Percentiles rank a stretch among this genome's conserved stretches.
phyloP scores from a whole-genome alignment of 2,888 invertebrate genomes.

The Pollenia angustigena region DNA sequence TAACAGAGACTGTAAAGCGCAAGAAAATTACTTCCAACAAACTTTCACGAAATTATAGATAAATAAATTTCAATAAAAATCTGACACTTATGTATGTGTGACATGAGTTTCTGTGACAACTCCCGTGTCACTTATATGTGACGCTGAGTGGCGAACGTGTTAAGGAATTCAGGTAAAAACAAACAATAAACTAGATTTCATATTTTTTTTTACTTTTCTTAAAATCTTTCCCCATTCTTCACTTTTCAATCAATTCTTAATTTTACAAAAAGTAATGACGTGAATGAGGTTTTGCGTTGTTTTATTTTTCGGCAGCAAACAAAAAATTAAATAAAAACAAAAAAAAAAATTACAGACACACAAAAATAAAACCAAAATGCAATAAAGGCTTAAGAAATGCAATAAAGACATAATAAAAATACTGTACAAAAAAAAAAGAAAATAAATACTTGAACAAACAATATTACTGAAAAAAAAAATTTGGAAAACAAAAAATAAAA shows the following conservation, averaged over 20 bases:
- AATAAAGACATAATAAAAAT: conserved; percentile 53
- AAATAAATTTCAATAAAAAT: too few relatives aligned
- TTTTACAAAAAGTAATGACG: conserved; percentile 30
- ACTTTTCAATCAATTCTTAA: conserved; percentile 17
- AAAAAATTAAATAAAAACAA: not conserved
- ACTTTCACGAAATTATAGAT: too few relatives aligned
- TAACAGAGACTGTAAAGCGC: too few relatives aligned
- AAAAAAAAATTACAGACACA: conserved; percentile 9
- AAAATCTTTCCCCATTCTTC: not conserved
- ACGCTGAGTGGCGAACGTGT: too few relatives aligned
- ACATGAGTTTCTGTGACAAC: too few relatives aligned
- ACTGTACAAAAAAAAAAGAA: not conserved
- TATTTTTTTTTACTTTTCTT: not conserved
- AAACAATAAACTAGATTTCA: not conserved
- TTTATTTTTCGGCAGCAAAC: not conserved
- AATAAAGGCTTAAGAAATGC: conserved; percentile 57
- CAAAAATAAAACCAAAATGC: conserved; percentile 32
- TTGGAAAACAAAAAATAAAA: not conserved
- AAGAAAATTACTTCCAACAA: too few relatives aligned
- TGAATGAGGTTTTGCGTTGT: not conserved
- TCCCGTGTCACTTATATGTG: too few relatives aligned
- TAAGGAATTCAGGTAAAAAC: too few relatives aligned
- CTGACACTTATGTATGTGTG: too few relatives aligned
- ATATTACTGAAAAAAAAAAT: conserved; percentile 6
- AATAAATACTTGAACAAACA: conserved; percentile 30